Evolutionary conservation across 35 echinoderm and acorn worm species (phyloP).

Genomic region (Lytechinus variegatus): DNA sequence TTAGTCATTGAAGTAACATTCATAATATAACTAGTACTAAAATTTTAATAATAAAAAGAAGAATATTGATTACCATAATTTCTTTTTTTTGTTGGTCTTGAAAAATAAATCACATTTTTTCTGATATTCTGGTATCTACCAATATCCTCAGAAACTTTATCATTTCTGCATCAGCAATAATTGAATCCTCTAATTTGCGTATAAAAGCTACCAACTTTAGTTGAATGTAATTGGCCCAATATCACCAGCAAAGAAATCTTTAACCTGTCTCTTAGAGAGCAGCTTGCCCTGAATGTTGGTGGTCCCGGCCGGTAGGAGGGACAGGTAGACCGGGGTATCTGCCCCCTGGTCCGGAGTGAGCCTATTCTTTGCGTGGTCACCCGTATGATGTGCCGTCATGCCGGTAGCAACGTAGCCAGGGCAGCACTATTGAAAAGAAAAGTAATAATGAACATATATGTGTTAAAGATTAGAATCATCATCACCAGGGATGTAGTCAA

Average conservation of each 20-base stretch:
- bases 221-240: background rate
- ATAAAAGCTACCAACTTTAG: background rate
- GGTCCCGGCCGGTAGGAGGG: constrained; percentile 56
- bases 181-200: background rate
- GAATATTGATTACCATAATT: too few relatives aligned
- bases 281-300: constrained; percentile 52
- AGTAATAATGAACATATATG: background rate
- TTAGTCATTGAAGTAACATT: too few relatives aligned
- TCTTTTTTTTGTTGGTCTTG: too few relatives aligned
- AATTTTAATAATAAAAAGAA: too few relatives aligned
- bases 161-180: background rate
- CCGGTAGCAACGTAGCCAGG: constrained; percentile 60
- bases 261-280: constrained; percentile 26
- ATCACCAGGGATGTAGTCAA: too few relatives aligned
- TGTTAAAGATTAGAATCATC: too few relatives aligned
- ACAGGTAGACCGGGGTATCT: constrained; percentile 74
- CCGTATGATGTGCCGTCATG: constrained; percentile 55
- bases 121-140: too few relatives aligned
- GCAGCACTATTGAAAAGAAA: constrained; percentile 44
- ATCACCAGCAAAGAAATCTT: constrained; percentile 10
- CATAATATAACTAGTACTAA: too few relatives aligned
- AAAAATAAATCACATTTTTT: too few relatives aligned
- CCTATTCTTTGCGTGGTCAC: background rate
- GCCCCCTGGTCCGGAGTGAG: constrained; percentile 72
- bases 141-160: too few relatives aligned